These are phyloP conservation scores for Calephelis perditalis DNA, from an alignment of 2,888 invertebrate genomes.

Conservation along the genomic window DNA sequence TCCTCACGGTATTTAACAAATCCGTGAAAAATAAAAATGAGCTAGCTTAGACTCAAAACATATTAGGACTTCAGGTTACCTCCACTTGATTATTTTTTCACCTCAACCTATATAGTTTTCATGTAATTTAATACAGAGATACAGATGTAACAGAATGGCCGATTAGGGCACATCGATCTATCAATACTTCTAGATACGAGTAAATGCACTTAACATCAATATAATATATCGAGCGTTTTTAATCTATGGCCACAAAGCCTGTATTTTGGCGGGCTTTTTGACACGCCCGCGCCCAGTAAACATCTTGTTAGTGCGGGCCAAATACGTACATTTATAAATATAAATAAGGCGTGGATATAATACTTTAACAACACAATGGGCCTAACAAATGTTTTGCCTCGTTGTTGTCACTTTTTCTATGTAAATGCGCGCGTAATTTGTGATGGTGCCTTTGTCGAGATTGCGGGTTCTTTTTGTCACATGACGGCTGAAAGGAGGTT, in stretches of 20 bases:
- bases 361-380: slow-evolving; percentile 57
- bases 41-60: too few relatives aligned
- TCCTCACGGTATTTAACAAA: too few relatives aligned
- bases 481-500: slow-evolving; percentile 38
- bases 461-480: slow-evolving; percentile 35
- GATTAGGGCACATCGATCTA: too few relatives aligned
- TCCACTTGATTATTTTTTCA: too few relatives aligned
- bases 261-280: slow-evolving; percentile 51
- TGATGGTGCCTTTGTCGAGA: slow-evolving; percentile 41
- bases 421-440: slow-evolving; percentile 70
- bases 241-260: slow-evolving; percentile 23
- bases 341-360: slow-evolving; percentile 48
- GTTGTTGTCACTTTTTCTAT: slow-evolving; percentile 69
- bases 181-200: too few relatives aligned
- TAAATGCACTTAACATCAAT: too few relatives aligned
- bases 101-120: background rate
- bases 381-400: slow-evolving; percentile 65
- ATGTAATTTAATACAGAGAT: too few relatives aligned
- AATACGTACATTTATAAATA: slow-evolving; percentile 70
- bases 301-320: slow-evolving; percentile 71
- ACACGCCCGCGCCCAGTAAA: slow-evolving; percentile 47
- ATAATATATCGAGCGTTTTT: background rate
- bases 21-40: too few relatives aligned
- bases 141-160: too few relatives aligned
- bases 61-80: too few relatives aligned